phyloP scores from a whole-genome alignment of 2,113 vertebrate genomes.

The Tyto alba region DNA sequence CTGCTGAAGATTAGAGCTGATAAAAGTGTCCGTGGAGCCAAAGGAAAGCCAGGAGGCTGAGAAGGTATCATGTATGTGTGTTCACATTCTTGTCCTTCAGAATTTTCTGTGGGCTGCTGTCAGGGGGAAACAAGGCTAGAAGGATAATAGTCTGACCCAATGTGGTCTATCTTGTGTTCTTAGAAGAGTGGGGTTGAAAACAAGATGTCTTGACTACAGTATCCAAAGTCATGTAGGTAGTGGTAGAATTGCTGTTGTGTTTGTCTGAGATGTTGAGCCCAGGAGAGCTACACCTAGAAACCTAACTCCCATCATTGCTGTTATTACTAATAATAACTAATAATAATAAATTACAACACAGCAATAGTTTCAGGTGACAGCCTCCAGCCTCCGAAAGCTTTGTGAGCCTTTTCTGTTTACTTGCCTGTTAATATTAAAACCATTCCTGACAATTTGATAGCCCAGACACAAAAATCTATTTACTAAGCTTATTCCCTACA shows the following conservation, averaged over 20 bases:
- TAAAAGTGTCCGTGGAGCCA: neutral
- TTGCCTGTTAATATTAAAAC: neutral
- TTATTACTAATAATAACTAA: neutral
- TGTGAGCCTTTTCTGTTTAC: neutral
- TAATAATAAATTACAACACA: neutral
- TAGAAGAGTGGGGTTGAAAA: neutral
- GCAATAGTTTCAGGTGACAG: neutral
- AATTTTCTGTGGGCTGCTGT: neutral
- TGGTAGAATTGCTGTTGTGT: neutral
- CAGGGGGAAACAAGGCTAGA: neutral
- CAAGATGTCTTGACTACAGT: neutral
- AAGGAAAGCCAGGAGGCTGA: neutral
- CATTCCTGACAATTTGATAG: constrained; percentile 6
- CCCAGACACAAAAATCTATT: neutral
- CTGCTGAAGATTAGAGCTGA: neutral
- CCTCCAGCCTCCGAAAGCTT: neutral
- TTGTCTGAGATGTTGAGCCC: neutral
- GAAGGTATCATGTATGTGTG: rapidly evolving
- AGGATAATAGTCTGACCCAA: neutral
- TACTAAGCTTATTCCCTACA: neutral
- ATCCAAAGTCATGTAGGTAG: rapidly evolving
- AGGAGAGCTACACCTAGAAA: neutral
- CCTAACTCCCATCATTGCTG: neutral
- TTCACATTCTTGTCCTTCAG: neutral
- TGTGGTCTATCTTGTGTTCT: neutral